These are phyloP conservation scores for Melipona quadrifasciata DNA, from an alignment of 1,140 invertebrate species.

Conservation along the genomic window DNA sequence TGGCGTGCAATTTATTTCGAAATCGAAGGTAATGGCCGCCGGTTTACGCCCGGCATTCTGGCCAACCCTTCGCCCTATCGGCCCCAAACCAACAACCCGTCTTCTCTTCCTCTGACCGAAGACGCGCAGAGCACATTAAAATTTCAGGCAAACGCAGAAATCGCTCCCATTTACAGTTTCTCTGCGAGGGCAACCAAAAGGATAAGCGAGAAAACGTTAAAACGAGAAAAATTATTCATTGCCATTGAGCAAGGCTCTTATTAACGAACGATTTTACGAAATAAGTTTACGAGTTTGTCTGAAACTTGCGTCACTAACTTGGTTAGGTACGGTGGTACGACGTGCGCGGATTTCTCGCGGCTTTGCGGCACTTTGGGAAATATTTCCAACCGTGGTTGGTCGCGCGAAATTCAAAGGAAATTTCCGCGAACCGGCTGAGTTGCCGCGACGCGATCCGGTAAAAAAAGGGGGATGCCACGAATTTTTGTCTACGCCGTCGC, in stretches of 20 bases:
- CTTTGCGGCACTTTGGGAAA: slow-evolving; percentile 67
- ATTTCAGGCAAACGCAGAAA: slow-evolving; percentile 77
- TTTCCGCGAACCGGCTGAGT: slow-evolving; percentile 41
- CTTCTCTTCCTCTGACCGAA: slow-evolving; percentile 35
- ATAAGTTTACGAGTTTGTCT: neutral
- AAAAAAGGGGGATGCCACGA: slow-evolving; percentile 47
- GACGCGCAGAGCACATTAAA: slow-evolving; percentile 70
- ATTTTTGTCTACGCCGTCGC: slow-evolving; percentile 56
- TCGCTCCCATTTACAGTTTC: slow-evolving; percentile 60
- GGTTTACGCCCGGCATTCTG: slow-evolving; percentile 71
- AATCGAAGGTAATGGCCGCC: slow-evolving; percentile 80
- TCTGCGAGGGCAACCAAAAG: slow-evolving; percentile 8
- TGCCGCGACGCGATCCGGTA: neutral
- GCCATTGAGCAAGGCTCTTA: too few species aligned
- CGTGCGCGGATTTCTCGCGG: slow-evolving; percentile 64
- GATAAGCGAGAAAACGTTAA: neutral
- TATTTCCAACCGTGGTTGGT: slow-evolving; percentile 62
- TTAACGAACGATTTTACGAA: neutral
- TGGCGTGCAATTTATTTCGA: slow-evolving; percentile 80
- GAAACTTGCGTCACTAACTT: slow-evolving; percentile 55
- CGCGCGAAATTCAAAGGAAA: slow-evolving; percentile 54
- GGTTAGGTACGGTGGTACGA: too few species aligned
- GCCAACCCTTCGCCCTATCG: slow-evolving; percentile 32
- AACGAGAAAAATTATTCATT: slow-evolving; percentile 37
- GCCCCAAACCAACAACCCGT: slow-evolving; percentile 5